Evolutionary conservation across 2,888 invertebrate genomes (phyloP), one percentile per base, ranked within the genome.

Genomic region (Bombyx huttoni): DNA sequence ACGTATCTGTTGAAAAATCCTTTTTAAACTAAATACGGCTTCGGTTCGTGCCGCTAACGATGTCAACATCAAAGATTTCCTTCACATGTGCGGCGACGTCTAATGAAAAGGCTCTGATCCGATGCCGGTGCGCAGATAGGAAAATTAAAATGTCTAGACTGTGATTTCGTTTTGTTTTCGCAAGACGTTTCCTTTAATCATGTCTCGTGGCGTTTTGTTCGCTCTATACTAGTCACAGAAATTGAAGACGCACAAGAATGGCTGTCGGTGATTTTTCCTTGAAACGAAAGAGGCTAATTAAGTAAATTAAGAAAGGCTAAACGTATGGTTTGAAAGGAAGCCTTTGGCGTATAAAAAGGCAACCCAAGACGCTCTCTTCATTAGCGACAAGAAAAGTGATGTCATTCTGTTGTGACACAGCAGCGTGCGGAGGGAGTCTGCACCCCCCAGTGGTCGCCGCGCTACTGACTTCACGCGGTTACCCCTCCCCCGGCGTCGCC

Each of bases 81-180:
- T 63, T 66, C 80, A 86, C 78, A 82, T 83, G 78, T 77, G 76
- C 69, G 60, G 65, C 51, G 56, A 56, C 56, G 63, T 68, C 75
- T 84, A 81, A 83, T 85, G 82, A 86, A 84, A 80, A 80, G 81
- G 75, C 66, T 71, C 74, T 67, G 78, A 82, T 81, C 78, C 68
- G 75, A 68, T 77, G 78, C 81, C 75, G 71, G 66, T 73, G 67
- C 67, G 73, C 75, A 74, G 82, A 85, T 84, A 84, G 83, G 84
- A 86, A 86, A 87, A 87, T 86, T 85, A 87, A 87, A 86, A 86
- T 75, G 87, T 88, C 87, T 88, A 87, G 87, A 87, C 86, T 70
- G 66, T 49, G 65, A 67, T 72, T 64, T 73, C 62, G 69, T 81
- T 81, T 78, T 79, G 78, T 81, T 82, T 75, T 70, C 65, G 68